Evolutionary conservation across 2,888 invertebrate species (phyloP).

Genomic region (Diploptera punctata): DNA sequence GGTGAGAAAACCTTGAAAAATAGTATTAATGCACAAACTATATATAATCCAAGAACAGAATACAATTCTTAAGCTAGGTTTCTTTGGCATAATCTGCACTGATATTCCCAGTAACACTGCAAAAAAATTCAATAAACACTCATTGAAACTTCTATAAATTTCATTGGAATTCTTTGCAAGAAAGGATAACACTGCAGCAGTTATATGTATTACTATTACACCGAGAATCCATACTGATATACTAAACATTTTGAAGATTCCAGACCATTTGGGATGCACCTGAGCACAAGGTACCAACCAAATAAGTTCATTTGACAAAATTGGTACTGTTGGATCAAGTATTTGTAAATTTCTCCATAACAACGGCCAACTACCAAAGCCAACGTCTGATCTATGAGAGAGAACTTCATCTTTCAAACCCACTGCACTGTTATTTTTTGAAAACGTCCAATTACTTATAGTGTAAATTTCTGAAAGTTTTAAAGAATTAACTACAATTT

Average conservation of each 20-base stretch:
- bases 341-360: background rate
- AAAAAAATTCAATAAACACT: background rate
- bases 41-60: background rate
- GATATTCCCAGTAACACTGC: background rate
- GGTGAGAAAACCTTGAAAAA: slow-evolving; percentile 5
- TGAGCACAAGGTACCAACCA: slow-evolving; percentile 21
- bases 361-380: slow-evolving; percentile 9
- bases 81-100: background rate
- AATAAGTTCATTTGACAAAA: background rate
- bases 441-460: background rate
- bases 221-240: background rate
- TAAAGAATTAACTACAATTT: background rate
- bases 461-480: background rate
- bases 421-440: background rate
- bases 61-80: background rate
- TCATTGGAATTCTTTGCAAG: background rate
- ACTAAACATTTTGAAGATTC: background rate
- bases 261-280: background rate
- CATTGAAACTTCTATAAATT: background rate
- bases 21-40: background rate
- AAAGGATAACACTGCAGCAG: background rate
- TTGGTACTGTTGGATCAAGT: background rate
- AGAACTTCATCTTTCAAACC: background rate
- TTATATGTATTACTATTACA: background rate
- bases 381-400: background rate